A percentile compares a stretch with the other conserved stretches of the same genome.
Conservation (phyloP, 2,797 vertebrate genomes). For the Etheostoma perlongum region DNA sequence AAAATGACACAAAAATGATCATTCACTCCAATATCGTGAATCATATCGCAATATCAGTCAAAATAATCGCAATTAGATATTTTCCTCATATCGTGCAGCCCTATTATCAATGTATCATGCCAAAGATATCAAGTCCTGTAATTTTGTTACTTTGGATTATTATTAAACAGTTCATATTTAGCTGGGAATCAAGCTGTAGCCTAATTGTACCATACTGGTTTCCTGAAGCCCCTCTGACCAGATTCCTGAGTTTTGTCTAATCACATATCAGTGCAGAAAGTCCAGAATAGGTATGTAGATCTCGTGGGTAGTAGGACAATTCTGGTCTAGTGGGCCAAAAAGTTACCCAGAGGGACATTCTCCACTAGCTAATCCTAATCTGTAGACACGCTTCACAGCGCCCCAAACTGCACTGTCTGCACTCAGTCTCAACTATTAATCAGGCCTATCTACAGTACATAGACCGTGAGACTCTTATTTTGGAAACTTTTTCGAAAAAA, state of each 20-base stretch:
- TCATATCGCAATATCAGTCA: no score
- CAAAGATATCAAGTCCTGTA: not conserved
- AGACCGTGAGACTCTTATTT: constrained; percentile 31
- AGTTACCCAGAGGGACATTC: constrained; percentile 41
- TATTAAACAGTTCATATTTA: not conserved
- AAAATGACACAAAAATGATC: no score
- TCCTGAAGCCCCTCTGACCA: not conserved
- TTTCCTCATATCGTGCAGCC: no score
- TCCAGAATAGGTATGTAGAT: not conserved
- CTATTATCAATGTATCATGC: not conserved
- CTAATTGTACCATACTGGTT: not conserved
- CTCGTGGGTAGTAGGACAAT: constrained; percentile 7
- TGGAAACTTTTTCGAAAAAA: not conserved
- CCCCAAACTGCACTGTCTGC: constrained; percentile 67
- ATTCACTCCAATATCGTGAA: no score
- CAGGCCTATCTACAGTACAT: constrained; percentile 51
- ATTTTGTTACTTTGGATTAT: not conserved
- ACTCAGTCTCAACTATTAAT: constrained; percentile 60
- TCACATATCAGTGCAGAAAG: constrained; percentile 2
- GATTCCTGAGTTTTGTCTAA: not conserved
- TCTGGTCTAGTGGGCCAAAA: constrained; percentile 28
- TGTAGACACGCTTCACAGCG: constrained; percentile 67
- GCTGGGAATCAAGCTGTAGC: not conserved
- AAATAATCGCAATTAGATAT: no score
- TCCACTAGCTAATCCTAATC: constrained; percentile 76